Evolutionary conservation across 2,113 vertebrate genomes (phyloP), one percentile per base, ranked within the genome.

Genomic region (Cavia porcellus): DNA sequence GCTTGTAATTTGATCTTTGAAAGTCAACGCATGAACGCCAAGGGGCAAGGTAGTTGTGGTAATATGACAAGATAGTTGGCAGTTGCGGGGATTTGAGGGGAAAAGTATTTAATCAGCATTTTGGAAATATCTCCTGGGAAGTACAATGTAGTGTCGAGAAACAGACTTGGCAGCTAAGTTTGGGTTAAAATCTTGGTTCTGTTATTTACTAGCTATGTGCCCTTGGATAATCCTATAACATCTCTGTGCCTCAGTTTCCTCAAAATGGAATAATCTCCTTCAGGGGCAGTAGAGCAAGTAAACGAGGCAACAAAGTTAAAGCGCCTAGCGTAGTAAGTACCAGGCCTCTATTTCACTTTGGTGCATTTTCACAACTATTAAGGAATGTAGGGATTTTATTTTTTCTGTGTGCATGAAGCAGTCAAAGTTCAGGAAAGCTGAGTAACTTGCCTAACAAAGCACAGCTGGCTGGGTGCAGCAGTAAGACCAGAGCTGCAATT

Each of bases 1-100:
- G 84, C 93, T 92, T 96, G 50, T 95, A 20, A 25, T 87, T 94
- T 94, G 86, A 81, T 97, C 62, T 95, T 95, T 92, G 35, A 92
- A 86, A 96, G 72, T 88, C 35, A 61, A 68, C 55, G 55, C 2
- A 0, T 32, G 91, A 72, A 45, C 61, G 50, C 28, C 30, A n/a
- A 32, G 68, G 42, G 66, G 30, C 17, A n/a, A 35, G 64, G 13
- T 6, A 42, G 13, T 61, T 74, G 64, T 68, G 35, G 74, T 61
- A 59, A 94, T 35, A 25, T 25, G 79, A 59, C 45, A 82, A 52
- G 79, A 30, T 85, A 52, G 42, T 75, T 92, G 92, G 59, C 92
- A 45, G 13, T 87, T 32, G 57, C 30, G n/a, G 75, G 61, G 55
- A 87, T 62, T 61, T 95, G 90, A 95, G 45, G 57, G n/a, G 50